These are phyloP conservation scores for Yponomeuta malinellus DNA, from an alignment of 2,888 invertebrate species.

Conservation along the genomic window DNA sequence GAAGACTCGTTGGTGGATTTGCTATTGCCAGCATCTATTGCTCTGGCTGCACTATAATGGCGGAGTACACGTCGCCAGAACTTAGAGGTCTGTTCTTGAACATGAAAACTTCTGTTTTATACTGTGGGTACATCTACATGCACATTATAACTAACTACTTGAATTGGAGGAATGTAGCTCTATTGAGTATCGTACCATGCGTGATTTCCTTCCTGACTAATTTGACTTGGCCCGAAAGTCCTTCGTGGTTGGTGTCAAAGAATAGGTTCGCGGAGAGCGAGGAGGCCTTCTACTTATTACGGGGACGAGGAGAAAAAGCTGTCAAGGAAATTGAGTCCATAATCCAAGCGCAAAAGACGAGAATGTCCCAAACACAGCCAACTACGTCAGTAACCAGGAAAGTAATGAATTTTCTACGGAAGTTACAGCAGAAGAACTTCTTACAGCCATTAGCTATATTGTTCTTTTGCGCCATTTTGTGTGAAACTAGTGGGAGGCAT, in stretches of 20 bases:
- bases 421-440: not conserved
- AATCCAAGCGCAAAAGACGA: constrained; percentile 1
- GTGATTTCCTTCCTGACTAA: not conserved
- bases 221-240: not conserved
- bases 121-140: not conserved
- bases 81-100: not conserved
- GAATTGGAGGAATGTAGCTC: not conserved
- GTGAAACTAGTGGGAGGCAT: not conserved
- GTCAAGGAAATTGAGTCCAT: not conserved
- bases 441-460: not conserved
- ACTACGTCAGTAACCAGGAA: not conserved
- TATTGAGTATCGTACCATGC: not conserved
- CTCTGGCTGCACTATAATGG: not conserved
- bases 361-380: not conserved
- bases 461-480: not conserved
- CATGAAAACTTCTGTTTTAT: not conserved
- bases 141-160: not conserved
- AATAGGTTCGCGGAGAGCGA: not conserved
- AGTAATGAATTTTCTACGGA: not conserved
- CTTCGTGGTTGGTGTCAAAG: not conserved
- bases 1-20: not conserved
- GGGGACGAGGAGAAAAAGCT: not conserved
- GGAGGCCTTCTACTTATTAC: not conserved
- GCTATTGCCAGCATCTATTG: not conserved
- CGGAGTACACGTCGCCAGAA: not conserved